A percentile compares a stretch with the other conserved stretches of the same genome.
phyloP scores from a whole-genome alignment of 2,113 vertebrate genomes.

The Rhegmatorhina hoffmannsi region DNA sequence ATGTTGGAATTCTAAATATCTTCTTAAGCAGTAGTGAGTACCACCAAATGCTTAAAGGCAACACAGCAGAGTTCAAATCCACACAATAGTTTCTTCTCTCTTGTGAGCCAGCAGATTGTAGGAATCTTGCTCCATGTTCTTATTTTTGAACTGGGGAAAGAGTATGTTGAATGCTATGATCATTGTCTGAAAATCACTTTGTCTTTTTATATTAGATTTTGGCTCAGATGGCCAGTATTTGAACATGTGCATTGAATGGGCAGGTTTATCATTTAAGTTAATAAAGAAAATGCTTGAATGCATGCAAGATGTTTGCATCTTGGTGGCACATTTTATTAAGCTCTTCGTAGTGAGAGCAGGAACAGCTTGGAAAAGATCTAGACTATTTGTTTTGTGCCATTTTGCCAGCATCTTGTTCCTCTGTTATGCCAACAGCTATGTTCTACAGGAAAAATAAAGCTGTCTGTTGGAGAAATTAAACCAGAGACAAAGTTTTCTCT shows the following conservation, averaged over 20 bases:
- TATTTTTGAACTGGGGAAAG: not conserved
- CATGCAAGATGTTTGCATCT: conserved; percentile 4
- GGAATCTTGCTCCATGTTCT: not conserved
- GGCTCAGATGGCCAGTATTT: not conserved
- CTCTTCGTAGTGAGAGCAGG: not conserved
- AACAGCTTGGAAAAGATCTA: conserved; percentile 7
- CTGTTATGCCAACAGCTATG: not conserved
- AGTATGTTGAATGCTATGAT: not conserved
- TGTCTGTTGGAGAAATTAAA: not conserved
- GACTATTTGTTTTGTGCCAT: conserved; percentile 1
- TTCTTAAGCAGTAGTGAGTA: conserved; percentile 69
- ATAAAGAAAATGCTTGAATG: conserved; percentile 24
- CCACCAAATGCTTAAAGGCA: conserved; percentile 64
- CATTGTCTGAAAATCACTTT: conserved; percentile 23
- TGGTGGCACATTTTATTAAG: conserved; percentile 45
- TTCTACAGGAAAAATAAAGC: conserved; percentile 13
- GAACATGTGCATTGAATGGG: conserved; percentile 25
- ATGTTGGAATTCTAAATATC: conserved; percentile 73
- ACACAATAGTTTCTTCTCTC: conserved; percentile 34
- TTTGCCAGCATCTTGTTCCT: conserved; percentile 23
- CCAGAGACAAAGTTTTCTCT: not conserved
- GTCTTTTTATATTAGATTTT: conserved; percentile 20
- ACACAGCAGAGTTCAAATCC: conserved; percentile 57
- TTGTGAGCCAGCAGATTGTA: conserved; percentile 21
- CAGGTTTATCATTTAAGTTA: conserved; percentile 33